These are phyloP conservation scores for Tribolium castaneum DNA, from an alignment of 1,140 invertebrate genomes.

Conservation along the genomic window DNA sequence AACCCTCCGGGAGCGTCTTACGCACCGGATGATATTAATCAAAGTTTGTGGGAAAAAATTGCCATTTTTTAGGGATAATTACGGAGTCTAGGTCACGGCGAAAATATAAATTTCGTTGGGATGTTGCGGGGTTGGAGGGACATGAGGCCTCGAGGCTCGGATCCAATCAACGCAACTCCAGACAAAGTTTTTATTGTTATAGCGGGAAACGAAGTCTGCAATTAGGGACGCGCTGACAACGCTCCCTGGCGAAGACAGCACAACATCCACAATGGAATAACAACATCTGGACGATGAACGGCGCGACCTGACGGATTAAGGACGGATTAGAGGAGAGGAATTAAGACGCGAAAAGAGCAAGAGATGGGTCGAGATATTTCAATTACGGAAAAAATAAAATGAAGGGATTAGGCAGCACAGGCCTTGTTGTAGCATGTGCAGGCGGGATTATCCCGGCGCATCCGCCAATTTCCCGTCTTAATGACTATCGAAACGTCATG, in stretches of 20 bases:
- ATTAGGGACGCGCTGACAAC: conserved; percentile 48
- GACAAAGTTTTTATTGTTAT: conserved; percentile 51
- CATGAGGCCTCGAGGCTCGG: conserved; percentile 16
- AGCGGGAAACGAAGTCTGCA: conserved; percentile 48
- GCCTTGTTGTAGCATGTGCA: no score
- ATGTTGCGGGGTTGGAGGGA: background rate
- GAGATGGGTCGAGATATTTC: background rate
- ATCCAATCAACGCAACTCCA: conserved; percentile 42
- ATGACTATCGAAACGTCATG: background rate
- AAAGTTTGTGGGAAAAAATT: background rate
- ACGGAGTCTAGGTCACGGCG: background rate
- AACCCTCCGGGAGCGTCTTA: conserved; percentile 3
- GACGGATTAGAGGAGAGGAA: background rate
- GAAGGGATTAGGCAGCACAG: no score
- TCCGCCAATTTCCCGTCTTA: background rate
- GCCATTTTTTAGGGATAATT: background rate
- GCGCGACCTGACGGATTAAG: conserved; percentile 4
- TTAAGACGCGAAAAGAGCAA: background rate
- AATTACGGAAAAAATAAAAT: no score
- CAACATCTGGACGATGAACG: conserved; percentile 23
- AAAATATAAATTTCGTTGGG: conserved; percentile 32
- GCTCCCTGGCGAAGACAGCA: conserved; percentile 35
- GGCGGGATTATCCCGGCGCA: background rate
- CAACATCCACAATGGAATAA: conserved; percentile 24
- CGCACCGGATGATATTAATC: conserved; percentile 47